Percentiles rank a stretch among this genome's conserved stretches.
These are phyloP conservation scores for Excalfactoria chinensis DNA, from an alignment of 2,113 vertebrate genomes.

Conservation along the genomic window DNA sequence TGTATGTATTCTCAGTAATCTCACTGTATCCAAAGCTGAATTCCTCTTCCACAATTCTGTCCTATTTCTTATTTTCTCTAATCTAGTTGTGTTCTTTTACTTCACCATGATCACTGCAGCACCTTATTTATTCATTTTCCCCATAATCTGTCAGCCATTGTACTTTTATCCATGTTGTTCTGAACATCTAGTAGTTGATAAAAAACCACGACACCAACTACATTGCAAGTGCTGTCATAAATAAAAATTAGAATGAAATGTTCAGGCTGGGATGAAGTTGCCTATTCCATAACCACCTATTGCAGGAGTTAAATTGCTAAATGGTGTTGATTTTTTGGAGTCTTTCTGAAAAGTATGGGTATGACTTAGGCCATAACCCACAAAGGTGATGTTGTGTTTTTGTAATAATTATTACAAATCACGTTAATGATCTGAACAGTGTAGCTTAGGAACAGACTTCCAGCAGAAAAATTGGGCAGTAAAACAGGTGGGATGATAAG, in stretches of 20 bases:
- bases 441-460: background rate
- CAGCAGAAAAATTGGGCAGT: constrained; percentile 13
- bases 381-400: background rate
- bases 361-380: background rate
- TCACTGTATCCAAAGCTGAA: background rate
- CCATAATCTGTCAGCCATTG: background rate
- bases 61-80: background rate
- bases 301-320: background rate
- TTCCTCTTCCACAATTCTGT: background rate
- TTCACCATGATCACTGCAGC: background rate
- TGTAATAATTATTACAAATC: background rate
- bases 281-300: background rate
- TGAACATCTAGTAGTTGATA: background rate
- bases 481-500: constrained; percentile 1
- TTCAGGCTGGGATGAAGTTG: background rate
- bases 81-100: background rate
- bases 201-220: too few species aligned
- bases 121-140: background rate
- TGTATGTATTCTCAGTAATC: background rate
- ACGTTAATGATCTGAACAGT: background rate
- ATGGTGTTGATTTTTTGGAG: rapidly evolving
- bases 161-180: background rate
- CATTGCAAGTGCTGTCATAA: background rate
- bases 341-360: background rate
- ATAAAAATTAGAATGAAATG: background rate